Percentiles rank a stretch among this genome's conserved stretches.
phyloP scores from a whole-genome alignment of 2,113 vertebrate genomes.

The Gobiocypris rarus region DNA sequence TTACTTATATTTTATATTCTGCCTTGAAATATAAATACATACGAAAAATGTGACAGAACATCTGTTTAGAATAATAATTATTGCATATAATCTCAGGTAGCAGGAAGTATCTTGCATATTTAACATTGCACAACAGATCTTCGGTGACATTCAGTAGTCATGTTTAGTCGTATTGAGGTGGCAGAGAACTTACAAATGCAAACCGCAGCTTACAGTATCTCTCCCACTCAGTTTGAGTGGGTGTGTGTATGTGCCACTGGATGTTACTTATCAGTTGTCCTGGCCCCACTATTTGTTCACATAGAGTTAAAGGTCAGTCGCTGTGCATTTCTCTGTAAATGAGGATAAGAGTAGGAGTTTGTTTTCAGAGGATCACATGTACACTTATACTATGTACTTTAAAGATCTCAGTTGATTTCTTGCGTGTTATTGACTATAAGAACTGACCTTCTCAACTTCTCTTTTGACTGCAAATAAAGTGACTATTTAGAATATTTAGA shows the following conservation, averaged over 20 bases:
- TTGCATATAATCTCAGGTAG: neutral
- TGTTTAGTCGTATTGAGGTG: neutral
- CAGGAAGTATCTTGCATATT: neutral
- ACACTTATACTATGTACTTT: neutral
- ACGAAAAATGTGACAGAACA: neutral
- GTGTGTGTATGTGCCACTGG: neutral
- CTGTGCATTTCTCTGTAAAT: neutral
- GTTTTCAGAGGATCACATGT: neutral
- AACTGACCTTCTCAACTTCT: neutral
- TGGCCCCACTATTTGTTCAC: neutral
- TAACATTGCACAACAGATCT: neutral
- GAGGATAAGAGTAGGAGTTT: neutral
- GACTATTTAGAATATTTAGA: neutral
- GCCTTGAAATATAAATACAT: too few species aligned
- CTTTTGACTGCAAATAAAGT: neutral
- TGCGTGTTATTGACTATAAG: neutral
- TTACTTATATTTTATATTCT: too few species aligned
- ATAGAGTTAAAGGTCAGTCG: neutral
- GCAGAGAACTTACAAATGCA: neutral
- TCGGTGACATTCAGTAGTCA: neutral
- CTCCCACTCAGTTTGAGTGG: neutral
- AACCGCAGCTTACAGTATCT: conserved; percentile 3
- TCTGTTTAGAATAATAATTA: too few species aligned
- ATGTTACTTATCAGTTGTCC: neutral
- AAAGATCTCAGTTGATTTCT: neutral